Conservation (phyloP, 2,888 invertebrate species). For the Kuschelorhynchus macadamiae region DNA sequence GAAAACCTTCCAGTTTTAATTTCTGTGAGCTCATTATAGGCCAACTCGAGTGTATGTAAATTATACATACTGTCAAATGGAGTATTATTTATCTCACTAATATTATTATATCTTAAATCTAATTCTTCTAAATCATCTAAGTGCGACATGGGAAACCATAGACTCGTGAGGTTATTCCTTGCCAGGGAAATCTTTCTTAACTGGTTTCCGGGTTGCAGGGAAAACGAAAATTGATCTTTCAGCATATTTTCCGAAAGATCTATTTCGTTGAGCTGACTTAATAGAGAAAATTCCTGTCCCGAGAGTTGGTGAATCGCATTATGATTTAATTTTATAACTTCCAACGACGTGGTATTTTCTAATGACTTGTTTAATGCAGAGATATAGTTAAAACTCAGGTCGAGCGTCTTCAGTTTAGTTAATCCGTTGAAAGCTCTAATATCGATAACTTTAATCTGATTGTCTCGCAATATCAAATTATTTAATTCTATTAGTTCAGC, state of each 20-base stretch:
- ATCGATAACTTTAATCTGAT: constrained; percentile 60
- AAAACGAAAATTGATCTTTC: constrained; percentile 46
- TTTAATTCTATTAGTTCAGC: constrained; percentile 61
- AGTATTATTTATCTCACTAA: constrained; percentile 56
- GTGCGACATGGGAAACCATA: constrained; percentile 47
- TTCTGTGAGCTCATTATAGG: constrained; percentile 58
- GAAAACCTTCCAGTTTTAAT: constrained; percentile 62
- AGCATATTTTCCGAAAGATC: constrained; percentile 59
- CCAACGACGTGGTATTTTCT: constrained; percentile 44
- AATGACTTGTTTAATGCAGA: constrained; percentile 19
- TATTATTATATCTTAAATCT: constrained; percentile 60
- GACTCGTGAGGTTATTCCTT: constrained; percentile 58
- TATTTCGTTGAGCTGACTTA: constrained; percentile 58
- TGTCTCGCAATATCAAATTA: constrained; percentile 58
- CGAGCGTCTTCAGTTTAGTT: constrained; percentile 56
- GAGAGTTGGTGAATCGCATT: constrained; percentile 59
- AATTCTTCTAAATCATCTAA: constrained; percentile 60
- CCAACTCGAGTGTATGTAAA: constrained; percentile 59
- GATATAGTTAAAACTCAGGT: constrained; percentile 61
- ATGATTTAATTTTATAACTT: constrained; percentile 58
- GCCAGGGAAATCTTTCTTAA: constrained; percentile 60
- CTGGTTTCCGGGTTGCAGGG: constrained; percentile 52
- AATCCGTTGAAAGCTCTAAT: constrained; percentile 61
- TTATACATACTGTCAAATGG: constrained; percentile 58
- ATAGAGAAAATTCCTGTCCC: constrained; percentile 59